Percentiles rank a stretch among this genome's conserved stretches.
Conservation (phyloP, 37 sponge, comb jelly and placozoan species). For the Lycopodina hypogea region DNA sequence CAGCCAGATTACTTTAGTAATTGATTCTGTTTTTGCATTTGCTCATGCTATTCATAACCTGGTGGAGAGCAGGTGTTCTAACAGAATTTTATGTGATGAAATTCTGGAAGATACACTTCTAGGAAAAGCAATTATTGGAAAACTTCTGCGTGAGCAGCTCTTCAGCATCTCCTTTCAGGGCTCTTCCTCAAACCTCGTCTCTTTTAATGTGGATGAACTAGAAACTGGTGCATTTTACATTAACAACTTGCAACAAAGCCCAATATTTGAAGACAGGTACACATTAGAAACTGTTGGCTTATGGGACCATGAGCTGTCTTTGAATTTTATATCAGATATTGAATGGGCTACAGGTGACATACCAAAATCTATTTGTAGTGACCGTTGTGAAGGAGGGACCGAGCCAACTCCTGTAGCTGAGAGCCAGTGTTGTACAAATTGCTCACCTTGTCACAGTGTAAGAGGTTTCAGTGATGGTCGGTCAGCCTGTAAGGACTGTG, state of each 20-base stretch:
- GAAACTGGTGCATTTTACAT: conserved; percentile 26
- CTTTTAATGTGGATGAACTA: conserved; percentile 56
- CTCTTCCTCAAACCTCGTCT: conserved; percentile 7
- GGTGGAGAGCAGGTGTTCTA: conserved; percentile 17
- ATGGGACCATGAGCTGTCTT: no score
- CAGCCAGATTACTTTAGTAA: conserved; percentile 54
- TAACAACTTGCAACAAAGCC: conserved; percentile 39
- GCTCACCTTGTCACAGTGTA: conserved; percentile 45
- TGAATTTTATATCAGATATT: conserved; percentile 34
- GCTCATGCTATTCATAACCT: conserved; percentile 69
- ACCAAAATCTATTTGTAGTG: conserved; percentile 51
- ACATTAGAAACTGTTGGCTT: conserved; percentile 12
- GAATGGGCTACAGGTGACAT: conserved; percentile 29
- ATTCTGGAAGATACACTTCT: no score
- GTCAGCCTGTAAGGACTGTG: conserved; percentile 41
- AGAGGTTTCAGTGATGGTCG: conserved; percentile 32
- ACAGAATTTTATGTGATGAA: no score
- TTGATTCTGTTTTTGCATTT: conserved; percentile 78
- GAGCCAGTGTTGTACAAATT: no score
- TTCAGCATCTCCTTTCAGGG: no score
- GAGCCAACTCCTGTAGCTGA: conserved; percentile 54
- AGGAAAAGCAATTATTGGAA: no score
- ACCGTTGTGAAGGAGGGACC: conserved; percentile 37
- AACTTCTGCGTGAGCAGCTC: conserved; percentile 29
- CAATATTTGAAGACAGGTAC: no score